Evolutionary conservation across 2,797 vertebrate genomes (phyloP).

Genomic region (Myiothlypis chrysogaster): DNA sequence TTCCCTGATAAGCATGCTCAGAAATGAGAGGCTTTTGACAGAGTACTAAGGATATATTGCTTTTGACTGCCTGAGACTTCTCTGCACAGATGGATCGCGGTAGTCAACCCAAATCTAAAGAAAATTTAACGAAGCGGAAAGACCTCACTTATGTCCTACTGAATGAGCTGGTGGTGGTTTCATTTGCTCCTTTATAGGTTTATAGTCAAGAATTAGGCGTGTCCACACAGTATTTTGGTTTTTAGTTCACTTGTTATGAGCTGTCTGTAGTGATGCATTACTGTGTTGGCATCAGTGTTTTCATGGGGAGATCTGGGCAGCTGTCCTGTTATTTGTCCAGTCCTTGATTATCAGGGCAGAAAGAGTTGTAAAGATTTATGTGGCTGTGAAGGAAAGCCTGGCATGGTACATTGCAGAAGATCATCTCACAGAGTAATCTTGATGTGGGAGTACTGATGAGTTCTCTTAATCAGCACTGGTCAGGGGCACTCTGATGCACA

Average conservation of each 20-base stretch:
- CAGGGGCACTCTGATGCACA: background rate
- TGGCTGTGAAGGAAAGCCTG: background rate
- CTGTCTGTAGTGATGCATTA: background rate
- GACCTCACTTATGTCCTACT: conserved; percentile 16
- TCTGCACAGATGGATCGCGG: conserved; percentile 16
- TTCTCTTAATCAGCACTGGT: background rate
- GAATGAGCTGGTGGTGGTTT: conserved; percentile 1
- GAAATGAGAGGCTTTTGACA: conserved; percentile 30
- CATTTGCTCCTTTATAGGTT: background rate
- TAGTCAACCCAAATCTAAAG: conserved; percentile 36
- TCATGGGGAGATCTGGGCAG: background rate
- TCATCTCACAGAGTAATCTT: background rate
- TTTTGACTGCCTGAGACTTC: conserved; percentile 28
- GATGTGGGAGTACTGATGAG: background rate
- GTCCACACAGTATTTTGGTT: background rate
- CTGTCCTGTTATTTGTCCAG: background rate
- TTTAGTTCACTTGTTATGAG: background rate
- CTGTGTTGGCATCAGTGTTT: background rate
- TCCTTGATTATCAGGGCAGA: background rate
- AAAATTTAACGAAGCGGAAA: conserved; percentile 23
- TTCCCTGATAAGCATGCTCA: background rate
- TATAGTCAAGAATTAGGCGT: background rate
- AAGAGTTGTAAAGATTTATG: background rate
- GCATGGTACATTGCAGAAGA: background rate
- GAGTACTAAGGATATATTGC: background rate